Evolutionary conservation across 2,113 vertebrate genomes (phyloP), one percentile per base, ranked within the genome.

Genomic region (Hypocryptadius cinnamomeus): DNA sequence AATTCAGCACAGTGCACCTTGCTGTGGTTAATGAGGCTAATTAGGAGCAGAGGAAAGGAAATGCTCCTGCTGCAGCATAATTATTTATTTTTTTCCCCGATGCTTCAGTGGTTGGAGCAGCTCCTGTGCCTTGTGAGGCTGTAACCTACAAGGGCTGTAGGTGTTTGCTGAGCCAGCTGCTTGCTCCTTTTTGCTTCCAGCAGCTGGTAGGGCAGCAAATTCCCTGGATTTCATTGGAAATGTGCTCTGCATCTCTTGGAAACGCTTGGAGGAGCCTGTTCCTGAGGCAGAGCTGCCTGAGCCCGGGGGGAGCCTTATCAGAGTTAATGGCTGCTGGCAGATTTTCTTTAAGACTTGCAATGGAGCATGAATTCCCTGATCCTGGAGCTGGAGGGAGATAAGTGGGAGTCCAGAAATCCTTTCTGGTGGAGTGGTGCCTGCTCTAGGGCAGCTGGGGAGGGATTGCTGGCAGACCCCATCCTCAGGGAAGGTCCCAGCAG

Each of bases 81-180:
- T 53, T 8, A 54, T n/a, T 79, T 15, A 9, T 27, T 44, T 54
- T 54, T 68, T 54, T 33, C 12, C 48, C 54, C 65, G 45, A 2
- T 6, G 27, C 40, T 56, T 66, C 24, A 12, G 72, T 11, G 69
- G 27, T 12, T 35, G 13, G 50, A 63, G 56, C 17, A 66, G 70
- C 35, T 65, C 8, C 0, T 2, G 45, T 21, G 14, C 60, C 33
- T 63, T 11, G 50, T 5, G 3, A 31, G 54, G 61, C 54, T 45
- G 15, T 21, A 14, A 71, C 77, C 59, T 45, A 0, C 3, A 1
- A 15, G 56, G 56, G 35, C 0, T n/a, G 68, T 7, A 16, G 1
- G 10, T 33, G 57, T 40, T 93, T 42, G 50, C 59, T 59, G 72
- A 85, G n/a, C 33, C 20, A 15, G 28, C 45, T 37, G 25, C 9